Evolutionary conservation across 2,113 vertebrate species (phyloP).

Genomic region (Fulica atra): DNA sequence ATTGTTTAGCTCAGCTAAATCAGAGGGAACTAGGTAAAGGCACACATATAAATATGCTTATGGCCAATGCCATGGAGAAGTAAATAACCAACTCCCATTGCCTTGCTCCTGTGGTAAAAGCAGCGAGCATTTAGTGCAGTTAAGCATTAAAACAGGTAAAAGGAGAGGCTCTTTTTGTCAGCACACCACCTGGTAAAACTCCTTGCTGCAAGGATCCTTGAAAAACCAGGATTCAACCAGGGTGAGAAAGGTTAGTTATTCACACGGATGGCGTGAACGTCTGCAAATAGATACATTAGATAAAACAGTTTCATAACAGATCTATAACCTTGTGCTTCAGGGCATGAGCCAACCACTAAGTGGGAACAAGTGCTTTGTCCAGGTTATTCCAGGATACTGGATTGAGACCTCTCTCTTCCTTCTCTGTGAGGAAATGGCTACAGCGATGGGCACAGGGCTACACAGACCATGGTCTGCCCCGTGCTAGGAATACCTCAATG

Average conservation of each 20-base stretch:
- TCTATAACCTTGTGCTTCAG: slow-evolving; percentile 31
- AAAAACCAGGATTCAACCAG: not conserved
- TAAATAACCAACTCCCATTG: not conserved
- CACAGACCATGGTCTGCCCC: not conserved
- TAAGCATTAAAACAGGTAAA: not conserved
- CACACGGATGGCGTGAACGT: not conserved
- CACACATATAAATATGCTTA: not conserved
- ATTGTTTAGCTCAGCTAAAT: not conserved
- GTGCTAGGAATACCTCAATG: not conserved
- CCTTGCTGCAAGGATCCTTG: not conserved
- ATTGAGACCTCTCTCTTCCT: not conserved
- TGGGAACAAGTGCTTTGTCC: not conserved
- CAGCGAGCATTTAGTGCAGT: not conserved
- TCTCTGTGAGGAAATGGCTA: not conserved
- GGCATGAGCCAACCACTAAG: not conserved
- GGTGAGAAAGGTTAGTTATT: slow-evolving; percentile 3
- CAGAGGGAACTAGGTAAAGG: not conserved
- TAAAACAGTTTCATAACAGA: slow-evolving; percentile 46
- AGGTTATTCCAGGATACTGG: not conserved
- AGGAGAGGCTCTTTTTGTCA: not conserved
- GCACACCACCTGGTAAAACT: not conserved
- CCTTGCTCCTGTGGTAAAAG: not conserved
- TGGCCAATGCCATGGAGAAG: not conserved
- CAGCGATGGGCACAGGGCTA: accelerated
- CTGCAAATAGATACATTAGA: slow-evolving; percentile 9